These are phyloP conservation scores for Amblyteles armatorius DNA, from an alignment of 2,888 invertebrate species.

Conservation along the genomic window DNA sequence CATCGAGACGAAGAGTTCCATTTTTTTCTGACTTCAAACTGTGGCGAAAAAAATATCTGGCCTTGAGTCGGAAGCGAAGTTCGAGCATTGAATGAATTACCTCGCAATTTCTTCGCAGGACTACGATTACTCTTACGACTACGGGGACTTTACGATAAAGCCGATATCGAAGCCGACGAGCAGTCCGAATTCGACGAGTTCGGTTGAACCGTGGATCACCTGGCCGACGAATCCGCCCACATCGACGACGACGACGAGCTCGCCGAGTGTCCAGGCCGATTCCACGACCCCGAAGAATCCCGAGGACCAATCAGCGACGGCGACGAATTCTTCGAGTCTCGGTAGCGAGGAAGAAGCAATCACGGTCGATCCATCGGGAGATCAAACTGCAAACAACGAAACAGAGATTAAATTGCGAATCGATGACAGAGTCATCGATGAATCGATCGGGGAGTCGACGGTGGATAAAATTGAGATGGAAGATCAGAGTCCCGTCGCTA, in stretches of 20 bases:
- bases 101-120: conserved; percentile 86
- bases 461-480: not conserved
- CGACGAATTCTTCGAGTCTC: conserved; percentile 12
- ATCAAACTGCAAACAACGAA: conserved; percentile 12
- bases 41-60: not conserved
- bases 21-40: not conserved
- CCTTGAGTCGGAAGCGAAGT: not conserved
- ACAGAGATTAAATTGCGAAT: conserved; percentile 35
- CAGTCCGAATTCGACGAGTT: conserved; percentile 65
- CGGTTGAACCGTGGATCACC: conserved; percentile 67
- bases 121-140: conserved; percentile 91
- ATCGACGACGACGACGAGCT: conserved; percentile 47
- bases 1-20: not conserved
- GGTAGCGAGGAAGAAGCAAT: not conserved
- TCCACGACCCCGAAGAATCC: conserved; percentile 44
- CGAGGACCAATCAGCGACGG: conserved; percentile 18
- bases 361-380: not conserved
- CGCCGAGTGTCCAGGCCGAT: conserved; percentile 13
- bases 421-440: conserved; percentile 3
- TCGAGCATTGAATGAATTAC: not conserved
- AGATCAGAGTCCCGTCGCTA: not conserved
- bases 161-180: conserved; percentile 82
- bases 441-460: conserved; percentile 22
- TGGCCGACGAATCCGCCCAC: conserved; percentile 68
- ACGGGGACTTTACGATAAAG: conserved; percentile 90